Percentiles rank a stretch among this genome's conserved stretches.
phyloP scores from a whole-genome alignment of 2,888 invertebrate species.

The Teleiodes luculella region DNA sequence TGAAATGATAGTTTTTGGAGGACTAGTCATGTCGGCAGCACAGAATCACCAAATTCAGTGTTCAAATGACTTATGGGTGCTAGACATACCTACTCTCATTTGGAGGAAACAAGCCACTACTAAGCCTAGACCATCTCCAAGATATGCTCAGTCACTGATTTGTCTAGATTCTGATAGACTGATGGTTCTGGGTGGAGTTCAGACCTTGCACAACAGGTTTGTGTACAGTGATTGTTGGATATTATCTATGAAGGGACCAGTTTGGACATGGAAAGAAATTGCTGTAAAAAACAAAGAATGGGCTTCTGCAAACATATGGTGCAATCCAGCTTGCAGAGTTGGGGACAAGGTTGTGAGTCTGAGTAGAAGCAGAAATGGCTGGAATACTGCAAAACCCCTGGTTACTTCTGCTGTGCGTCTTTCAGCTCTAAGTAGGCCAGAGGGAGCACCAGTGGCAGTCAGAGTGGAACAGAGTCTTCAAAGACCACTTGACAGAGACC shows the following conservation, averaged over 20 bases:
- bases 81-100: slow-evolving; percentile 85
- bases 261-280: slow-evolving; percentile 87
- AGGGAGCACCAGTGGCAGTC: slow-evolving; percentile 68
- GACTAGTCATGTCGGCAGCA: slow-evolving; percentile 76
- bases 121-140: slow-evolving; percentile 84
- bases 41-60: slow-evolving; percentile 69
- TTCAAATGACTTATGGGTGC: slow-evolving; percentile 93
- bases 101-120: slow-evolving; percentile 89
- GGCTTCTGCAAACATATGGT: slow-evolving; percentile 93
- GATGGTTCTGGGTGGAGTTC: slow-evolving; percentile 91
- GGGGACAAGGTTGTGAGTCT: slow-evolving; percentile 88
- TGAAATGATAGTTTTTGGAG: slow-evolving; percentile 91
- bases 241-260: slow-evolving; percentile 84
- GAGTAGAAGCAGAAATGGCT: slow-evolving; percentile 79
- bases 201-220: slow-evolving; percentile 86
- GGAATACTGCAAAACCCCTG: slow-evolving; percentile 73
- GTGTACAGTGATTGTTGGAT: slow-evolving; percentile 95
- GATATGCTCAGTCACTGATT: slow-evolving; percentile 97
- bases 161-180: slow-evolving; percentile 86
- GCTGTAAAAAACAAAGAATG: slow-evolving; percentile 86
- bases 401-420: slow-evolving; percentile 77
- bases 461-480: slow-evolving; percentile 71
- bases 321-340: slow-evolving; percentile 91
- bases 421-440: slow-evolving; percentile 57
- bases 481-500: slow-evolving; percentile 81